Evolutionary conservation across 1,140 invertebrate species (phyloP).

Genomic region (Telenomus remus): DNA sequence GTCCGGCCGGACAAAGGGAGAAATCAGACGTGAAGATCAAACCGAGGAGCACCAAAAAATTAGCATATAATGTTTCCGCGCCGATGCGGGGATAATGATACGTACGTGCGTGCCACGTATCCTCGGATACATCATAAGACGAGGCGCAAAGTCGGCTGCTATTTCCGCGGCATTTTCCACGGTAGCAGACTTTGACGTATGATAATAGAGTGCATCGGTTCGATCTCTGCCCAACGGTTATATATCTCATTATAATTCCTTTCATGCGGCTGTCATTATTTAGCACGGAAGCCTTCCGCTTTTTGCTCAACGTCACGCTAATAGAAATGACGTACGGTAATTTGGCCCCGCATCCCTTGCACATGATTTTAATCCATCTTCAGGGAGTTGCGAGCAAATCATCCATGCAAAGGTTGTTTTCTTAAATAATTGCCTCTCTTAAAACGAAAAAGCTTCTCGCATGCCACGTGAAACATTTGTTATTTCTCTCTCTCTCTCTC

Average conservation of each 20-base stretch:
- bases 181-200: slow-evolving; percentile 60
- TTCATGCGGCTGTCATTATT: slow-evolving; percentile 63
- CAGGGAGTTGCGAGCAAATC: slow-evolving; percentile 21
- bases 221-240: slow-evolving; percentile 48
- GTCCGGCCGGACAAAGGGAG: slow-evolving; percentile 25
- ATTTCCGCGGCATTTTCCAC: slow-evolving; percentile 55
- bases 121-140: slow-evolving; percentile 45
- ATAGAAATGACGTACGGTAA: slow-evolving; percentile 47
- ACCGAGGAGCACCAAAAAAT: slow-evolving; percentile 38
- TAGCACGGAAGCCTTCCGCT: slow-evolving; percentile 36
- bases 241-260: slow-evolving; percentile 64
- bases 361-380: slow-evolving; percentile 50
- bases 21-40: slow-evolving; percentile 41
- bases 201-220: slow-evolving; percentile 62
- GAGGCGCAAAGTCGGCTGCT: slow-evolving; percentile 57
- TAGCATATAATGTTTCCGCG: slow-evolving; percentile 54
- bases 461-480: too few relatives aligned
- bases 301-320: slow-evolving; percentile 31
- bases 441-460: too few relatives aligned
- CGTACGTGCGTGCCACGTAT: slow-evolving; percentile 25
- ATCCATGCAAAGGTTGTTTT: slow-evolving; percentile 12
- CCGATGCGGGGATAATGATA: slow-evolving; percentile 48
- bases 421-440: slow-evolving; percentile 29
- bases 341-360: slow-evolving; percentile 32
- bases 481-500: too few relatives aligned